Conservation (phyloP, 1,140 invertebrate genomes). For the Hyles euphorbiae region DNA sequence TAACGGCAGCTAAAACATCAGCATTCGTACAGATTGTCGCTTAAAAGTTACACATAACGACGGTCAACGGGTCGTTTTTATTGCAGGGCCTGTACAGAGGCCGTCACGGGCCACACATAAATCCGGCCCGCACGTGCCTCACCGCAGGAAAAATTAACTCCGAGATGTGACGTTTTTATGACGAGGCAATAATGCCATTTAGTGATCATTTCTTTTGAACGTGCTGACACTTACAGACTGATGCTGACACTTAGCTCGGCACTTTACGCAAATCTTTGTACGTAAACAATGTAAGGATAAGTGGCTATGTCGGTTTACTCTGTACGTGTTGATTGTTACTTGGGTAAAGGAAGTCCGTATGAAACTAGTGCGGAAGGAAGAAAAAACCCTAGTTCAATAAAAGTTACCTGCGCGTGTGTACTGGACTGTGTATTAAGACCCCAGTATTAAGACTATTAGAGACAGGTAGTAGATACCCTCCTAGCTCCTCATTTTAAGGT, state of each 20-base stretch:
- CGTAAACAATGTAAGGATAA: too few species aligned
- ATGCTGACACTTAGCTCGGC: not conserved
- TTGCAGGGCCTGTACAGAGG: slow-evolving; percentile 17
- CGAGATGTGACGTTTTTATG: slow-evolving; percentile 26
- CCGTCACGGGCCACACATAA: slow-evolving; percentile 32
- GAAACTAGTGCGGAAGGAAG: too few species aligned
- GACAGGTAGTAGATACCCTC: too few species aligned
- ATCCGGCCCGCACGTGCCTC: slow-evolving; percentile 28
- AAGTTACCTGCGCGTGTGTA: too few species aligned
- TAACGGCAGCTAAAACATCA: not conserved
- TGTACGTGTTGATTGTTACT: too few species aligned
- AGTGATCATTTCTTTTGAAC: slow-evolving; percentile 21
- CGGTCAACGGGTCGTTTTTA: slow-evolving; percentile 34
- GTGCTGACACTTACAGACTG: slow-evolving; percentile 7
- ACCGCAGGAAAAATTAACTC: slow-evolving; percentile 39
- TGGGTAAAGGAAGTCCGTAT: too few species aligned
- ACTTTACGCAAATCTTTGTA: too few species aligned
- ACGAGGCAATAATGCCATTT: slow-evolving; percentile 25
- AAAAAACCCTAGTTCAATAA: too few species aligned
- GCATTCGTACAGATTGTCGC: slow-evolving; percentile 3
- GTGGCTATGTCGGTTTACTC: too few species aligned
- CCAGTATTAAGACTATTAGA: too few species aligned
- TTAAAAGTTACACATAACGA: slow-evolving; percentile 9
- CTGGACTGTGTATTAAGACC: too few species aligned
- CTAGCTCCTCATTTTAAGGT: too few species aligned